Conservation (phyloP, 2,888 invertebrate species). For the Erebia ligea region DNA sequence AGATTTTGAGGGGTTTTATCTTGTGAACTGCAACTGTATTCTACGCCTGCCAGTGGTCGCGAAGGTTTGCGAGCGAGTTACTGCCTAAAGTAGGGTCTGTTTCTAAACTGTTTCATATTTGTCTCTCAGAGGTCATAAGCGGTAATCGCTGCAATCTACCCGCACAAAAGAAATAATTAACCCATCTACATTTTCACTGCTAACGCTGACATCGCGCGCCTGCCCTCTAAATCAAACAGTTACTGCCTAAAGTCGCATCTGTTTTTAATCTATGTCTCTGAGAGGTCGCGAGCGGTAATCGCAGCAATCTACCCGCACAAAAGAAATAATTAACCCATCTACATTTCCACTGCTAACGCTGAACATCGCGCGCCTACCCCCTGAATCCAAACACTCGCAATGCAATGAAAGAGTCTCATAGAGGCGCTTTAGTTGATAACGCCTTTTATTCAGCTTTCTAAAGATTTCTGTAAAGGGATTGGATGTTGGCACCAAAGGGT, state of each 20-base stretch:
- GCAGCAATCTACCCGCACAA: conserved; percentile 70
- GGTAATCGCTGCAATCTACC: conserved; percentile 70
- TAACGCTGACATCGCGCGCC: conserved; percentile 41
- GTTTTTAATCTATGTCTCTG: conserved; percentile 13
- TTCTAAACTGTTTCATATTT: too few relatives aligned
- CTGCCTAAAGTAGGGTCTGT: too few relatives aligned
- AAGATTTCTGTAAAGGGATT: conserved; percentile 19
- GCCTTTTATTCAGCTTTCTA: conserved; percentile 18
- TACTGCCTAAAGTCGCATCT: conserved; percentile 8
- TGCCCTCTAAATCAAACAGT: neutral
- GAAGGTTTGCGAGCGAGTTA: too few relatives aligned
- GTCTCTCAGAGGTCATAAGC: conserved; percentile 18
- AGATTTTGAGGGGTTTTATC: too few relatives aligned
- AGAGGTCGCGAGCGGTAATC: conserved; percentile 54
- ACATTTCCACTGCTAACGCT: conserved; percentile 57
- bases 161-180: conserved; percentile 77
- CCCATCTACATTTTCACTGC: conserved; percentile 61
- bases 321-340: conserved; percentile 75
- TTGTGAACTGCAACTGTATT: too few relatives aligned
- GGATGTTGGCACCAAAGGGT: conserved; percentile 12
- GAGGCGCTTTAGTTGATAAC: conserved; percentile 30
- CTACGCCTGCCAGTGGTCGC: too few relatives aligned
- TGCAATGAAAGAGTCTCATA: conserved; percentile 22
- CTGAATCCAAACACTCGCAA: conserved; percentile 18
- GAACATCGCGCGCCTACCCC: conserved; percentile 21